phyloP scores from a whole-genome alignment of 2,113 vertebrate genomes.

The Triplophysa dalaica region DNA sequence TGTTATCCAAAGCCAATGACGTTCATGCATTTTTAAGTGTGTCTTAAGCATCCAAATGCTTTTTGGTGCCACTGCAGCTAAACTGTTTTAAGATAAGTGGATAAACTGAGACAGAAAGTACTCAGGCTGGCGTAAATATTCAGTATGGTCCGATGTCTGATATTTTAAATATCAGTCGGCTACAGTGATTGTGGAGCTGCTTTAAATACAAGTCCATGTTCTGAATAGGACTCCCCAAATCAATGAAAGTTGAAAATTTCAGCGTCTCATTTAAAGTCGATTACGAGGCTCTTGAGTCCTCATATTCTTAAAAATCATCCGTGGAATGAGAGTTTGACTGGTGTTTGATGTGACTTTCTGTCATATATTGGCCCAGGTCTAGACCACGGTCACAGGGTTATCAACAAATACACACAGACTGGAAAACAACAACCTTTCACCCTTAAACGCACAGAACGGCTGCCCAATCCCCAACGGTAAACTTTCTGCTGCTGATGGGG shows the following conservation, averaged over 20 bases:
- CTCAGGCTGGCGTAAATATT: neutral
- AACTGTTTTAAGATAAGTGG: neutral
- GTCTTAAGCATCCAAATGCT: neutral
- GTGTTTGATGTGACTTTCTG: neutral
- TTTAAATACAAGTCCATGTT: neutral
- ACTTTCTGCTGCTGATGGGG: neutral
- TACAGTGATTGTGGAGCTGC: neutral
- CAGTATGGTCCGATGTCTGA: neutral
- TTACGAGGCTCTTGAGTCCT: neutral
- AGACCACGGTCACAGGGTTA: neutral
- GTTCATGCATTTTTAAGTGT: neutral
- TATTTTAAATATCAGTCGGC: neutral
- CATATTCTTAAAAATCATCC: neutral
- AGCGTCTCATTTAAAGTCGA: neutral
- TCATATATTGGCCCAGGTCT: neutral
- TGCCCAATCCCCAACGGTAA: neutral
- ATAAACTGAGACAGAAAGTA: neutral
- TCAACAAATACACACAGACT: conserved; percentile 8
- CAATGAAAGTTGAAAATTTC: neutral
- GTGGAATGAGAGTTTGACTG: neutral
- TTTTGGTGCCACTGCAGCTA: neutral
- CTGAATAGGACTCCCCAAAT: neutral
- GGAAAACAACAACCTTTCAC: conserved; percentile 14
- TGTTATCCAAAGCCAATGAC: neutral
- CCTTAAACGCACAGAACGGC: neutral